phyloP scores from a whole-genome alignment of 2,113 vertebrate genomes.

The Ibidorhyncha struthersii region DNA sequence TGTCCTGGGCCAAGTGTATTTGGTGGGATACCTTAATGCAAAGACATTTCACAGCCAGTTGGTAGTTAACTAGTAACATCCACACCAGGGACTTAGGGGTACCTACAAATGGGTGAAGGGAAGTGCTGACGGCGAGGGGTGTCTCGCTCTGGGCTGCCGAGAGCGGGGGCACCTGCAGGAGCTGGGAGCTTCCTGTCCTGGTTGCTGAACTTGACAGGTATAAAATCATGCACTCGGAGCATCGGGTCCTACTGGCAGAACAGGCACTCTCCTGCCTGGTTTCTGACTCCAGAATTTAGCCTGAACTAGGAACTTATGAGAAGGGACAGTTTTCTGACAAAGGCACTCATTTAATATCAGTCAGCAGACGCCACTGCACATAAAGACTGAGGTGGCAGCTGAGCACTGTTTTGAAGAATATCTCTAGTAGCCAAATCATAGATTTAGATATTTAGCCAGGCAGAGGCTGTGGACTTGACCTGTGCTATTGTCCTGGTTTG shows the following conservation, averaged over 20 bases:
- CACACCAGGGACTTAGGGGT: not conserved
- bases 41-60: not conserved
- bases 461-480: not conserved
- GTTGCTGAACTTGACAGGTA: not conserved
- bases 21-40: not conserved
- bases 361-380: not conserved
- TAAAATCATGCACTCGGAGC: not conserved
- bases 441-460: not conserved
- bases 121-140: not conserved
- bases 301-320: not conserved
- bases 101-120: not conserved
- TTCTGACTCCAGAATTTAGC: not conserved
- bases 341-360: not conserved
- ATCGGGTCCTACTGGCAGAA: accelerated
- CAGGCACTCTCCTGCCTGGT: not conserved
- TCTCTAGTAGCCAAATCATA: not conserved
- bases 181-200: not conserved
- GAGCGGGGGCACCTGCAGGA: not conserved
- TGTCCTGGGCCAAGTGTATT: not conserved
- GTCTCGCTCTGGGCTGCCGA: not conserved
- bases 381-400: not conserved
- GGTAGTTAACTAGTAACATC: not conserved
- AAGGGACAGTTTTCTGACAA: not conserved
- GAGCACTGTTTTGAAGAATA: not conserved
- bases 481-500: no score